Conservation (phyloP, 2,797 vertebrate species). For the Xerus rutilus region DNA sequence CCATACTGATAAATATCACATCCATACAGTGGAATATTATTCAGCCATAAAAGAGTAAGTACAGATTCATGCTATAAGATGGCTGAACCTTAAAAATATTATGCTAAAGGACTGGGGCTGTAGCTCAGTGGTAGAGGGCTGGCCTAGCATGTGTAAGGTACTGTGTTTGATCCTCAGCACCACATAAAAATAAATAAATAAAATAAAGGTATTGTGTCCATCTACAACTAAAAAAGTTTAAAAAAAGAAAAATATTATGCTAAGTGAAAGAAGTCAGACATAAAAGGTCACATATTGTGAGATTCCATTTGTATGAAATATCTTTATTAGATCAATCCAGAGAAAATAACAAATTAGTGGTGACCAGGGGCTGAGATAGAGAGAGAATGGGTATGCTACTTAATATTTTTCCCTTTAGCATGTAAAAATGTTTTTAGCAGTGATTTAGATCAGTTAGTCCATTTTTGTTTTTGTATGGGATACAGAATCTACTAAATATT, state of each 20-base stretch:
- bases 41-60: not conserved
- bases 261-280: not conserved
- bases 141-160: too few relatives aligned
- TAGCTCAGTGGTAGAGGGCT: too few relatives aligned
- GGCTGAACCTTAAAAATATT: not conserved
- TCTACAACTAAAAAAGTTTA: too few relatives aligned
- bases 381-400: not conserved
- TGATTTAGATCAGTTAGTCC: not conserved
- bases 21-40: not conserved
- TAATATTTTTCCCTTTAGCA: not conserved
- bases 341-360: not conserved
- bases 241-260: too few relatives aligned
- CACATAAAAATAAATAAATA: too few relatives aligned
- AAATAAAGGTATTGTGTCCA: too few relatives aligned
- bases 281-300: not conserved
- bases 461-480: not conserved
- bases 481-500: conserved; percentile 22
- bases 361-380: not conserved
- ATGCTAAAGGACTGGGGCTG: not conserved
- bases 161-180: too few relatives aligned
- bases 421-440: conserved; percentile 15
- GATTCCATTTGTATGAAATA: conserved; percentile 31
- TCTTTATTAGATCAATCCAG: not conserved
- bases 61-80: not conserved
- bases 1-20: not conserved